phyloP scores from a whole-genome alignment of 1,140 invertebrate genomes.

The Conus betulinus region DNA sequence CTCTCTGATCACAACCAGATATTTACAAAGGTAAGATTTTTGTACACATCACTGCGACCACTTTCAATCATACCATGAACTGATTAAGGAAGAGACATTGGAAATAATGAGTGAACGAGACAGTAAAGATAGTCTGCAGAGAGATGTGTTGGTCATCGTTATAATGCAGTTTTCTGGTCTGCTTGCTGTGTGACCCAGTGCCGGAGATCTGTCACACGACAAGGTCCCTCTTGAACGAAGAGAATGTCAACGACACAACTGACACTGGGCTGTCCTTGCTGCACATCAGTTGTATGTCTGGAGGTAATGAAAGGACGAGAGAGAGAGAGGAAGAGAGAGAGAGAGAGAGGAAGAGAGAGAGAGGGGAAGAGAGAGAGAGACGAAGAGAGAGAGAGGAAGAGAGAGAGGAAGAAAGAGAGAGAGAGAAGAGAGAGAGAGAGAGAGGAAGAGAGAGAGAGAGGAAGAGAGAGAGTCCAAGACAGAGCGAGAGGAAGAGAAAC shows the following conservation, averaged over 20 bases:
- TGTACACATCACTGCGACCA: too few species aligned
- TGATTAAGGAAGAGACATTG: too few species aligned
- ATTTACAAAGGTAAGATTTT: too few species aligned
- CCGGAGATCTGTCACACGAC: constrained; percentile 60
- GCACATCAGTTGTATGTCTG: constrained; percentile 70
- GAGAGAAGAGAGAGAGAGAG: neutral
- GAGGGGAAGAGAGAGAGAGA: constrained; percentile 34
- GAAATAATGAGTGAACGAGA: too few species aligned
- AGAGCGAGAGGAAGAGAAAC: too few species aligned
- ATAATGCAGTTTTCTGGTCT: too few species aligned
- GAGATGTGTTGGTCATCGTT: too few species aligned
- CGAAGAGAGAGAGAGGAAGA: neutral
- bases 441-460: too few species aligned
- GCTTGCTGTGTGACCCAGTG: constrained; percentile 37
- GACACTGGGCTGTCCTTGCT: constrained; percentile 69
- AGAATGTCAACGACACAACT: constrained; percentile 66
- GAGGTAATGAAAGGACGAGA: constrained; percentile 58
- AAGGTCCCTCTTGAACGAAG: constrained; percentile 56
- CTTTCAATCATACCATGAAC: too few species aligned
- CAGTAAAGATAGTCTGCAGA: too few species aligned
- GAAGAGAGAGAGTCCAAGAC: too few species aligned
- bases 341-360: neutral
- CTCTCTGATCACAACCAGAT: too few species aligned
- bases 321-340: neutral
- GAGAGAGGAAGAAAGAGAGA: neutral